Evolutionary conservation across 2,888 invertebrate species (phyloP), one percentile per base, ranked within the genome.

Genomic region (Rotaria socialis): DNA sequence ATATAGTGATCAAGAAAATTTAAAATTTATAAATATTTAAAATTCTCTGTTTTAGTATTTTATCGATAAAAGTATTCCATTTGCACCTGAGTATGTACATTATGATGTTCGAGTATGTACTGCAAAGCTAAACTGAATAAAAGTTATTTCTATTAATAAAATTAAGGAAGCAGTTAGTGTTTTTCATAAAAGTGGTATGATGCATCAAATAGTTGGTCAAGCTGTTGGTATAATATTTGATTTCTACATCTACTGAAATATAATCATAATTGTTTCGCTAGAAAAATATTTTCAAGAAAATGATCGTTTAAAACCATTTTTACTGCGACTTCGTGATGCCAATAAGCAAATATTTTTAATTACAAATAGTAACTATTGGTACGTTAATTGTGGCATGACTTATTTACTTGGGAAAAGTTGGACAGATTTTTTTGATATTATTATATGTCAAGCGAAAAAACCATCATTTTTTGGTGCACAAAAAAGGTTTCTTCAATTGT

Each of bases 361-460:
- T 24, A 97, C 98, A 19, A 98, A 98, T 91, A 97, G 97, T 90
- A 97, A 97, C 0, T 97, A 94, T 90, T 94, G 94, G 89, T 98
- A 98, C 93, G 96, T 91, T 87, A 94, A 96, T 91, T 94, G 94
- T 87, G 97, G 97, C 0, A 96, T 98, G 96, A 94, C 93, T 87
- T 94, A 94, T 91, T 92, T 98, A 88, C 94, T 96, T 2, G 97
- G 97, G 0, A 90, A 93, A 10, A 94, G 96, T 88, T 98, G 98
- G 98, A 93, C 94, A 86, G 94, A 95, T 0, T 94, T 94, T 90
- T 98, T 98, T 91, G 96, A 98, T 91, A 95, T 97, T 43, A 95
- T 98, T 87, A 96, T 96, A 2, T 95, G 95, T 90, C 89, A 89
- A 86, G 97, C 98, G 2, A 94, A 96, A 89, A 98, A 99, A 90